These are phyloP conservation scores for Schizaphis graminum DNA, from an alignment of 2,888 invertebrate species.

Conservation along the genomic window DNA sequence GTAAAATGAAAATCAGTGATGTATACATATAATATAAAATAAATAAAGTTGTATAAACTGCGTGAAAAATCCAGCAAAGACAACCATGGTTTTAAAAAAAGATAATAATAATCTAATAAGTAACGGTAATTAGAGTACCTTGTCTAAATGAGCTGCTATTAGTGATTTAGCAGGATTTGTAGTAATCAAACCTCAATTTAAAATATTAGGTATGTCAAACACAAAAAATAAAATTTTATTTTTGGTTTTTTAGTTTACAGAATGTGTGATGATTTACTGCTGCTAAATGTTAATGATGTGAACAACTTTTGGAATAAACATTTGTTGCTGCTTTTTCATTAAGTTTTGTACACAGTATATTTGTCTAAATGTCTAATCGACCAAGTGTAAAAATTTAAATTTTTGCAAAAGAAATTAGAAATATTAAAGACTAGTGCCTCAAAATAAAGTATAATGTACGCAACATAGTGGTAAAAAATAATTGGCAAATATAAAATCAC, in stretches of 20 bases:
- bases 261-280: neutral
- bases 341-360: too few species aligned
- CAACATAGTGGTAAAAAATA: too few species aligned
- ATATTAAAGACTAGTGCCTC: too few species aligned
- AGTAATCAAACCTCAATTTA: slow-evolving; percentile 2
- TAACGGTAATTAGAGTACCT: neutral
- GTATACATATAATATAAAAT: neutral
- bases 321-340: neutral
- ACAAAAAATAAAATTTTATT: neutral
- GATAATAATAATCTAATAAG: neutral
- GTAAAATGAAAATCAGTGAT: too few species aligned
- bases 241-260: neutral
- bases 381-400: too few species aligned
- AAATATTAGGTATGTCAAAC: neutral
- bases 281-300: neutral
- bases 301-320: neutral
- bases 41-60: neutral
- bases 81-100: neutral
- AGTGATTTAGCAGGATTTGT: neutral
- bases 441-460: too few species aligned
- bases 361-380: too few species aligned
- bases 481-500: too few species aligned
- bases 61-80: neutral
- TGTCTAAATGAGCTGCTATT: neutral
- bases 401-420: too few species aligned